phyloP scores from a whole-genome alignment of 2,113 vertebrate species.

The Nibea coibor region DNA sequence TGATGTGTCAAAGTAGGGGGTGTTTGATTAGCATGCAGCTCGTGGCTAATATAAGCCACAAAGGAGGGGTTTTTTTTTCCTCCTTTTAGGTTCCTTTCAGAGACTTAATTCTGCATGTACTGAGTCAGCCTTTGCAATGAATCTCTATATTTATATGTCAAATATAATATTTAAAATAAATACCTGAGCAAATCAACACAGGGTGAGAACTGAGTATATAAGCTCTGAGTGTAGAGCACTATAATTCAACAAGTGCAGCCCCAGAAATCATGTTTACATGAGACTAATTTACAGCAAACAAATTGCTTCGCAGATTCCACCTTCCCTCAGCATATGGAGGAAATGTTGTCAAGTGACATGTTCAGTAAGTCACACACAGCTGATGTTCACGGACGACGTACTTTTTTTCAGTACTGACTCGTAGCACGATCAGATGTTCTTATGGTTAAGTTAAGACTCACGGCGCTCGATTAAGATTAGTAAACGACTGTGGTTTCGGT shows the following conservation, averaged over 20 bases:
- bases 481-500: background rate
- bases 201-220: background rate
- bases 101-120: background rate
- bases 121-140: background rate
- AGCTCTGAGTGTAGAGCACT: background rate
- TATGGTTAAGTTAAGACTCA: background rate
- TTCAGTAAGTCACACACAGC: background rate
- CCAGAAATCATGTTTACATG: background rate
- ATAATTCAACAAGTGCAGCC: background rate
- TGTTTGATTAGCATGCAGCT: conserved; percentile 19
- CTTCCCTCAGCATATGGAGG: background rate
- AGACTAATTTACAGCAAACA: background rate
- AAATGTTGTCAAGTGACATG: background rate
- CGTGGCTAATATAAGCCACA: background rate
- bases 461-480: background rate
- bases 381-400: background rate
- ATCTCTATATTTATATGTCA: background rate
- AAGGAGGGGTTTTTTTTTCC: background rate
- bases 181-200: background rate
- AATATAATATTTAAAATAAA: background rate
- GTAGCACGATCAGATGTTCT: background rate
- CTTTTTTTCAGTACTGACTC: background rate
- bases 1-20: conserved; percentile 10
- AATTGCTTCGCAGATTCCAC: background rate
- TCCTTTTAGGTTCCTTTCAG: background rate